Evolutionary conservation across 2,797 vertebrate species (phyloP), one percentile per base, ranked within the genome.

Genomic region (Neosilurus hyrtlii): DNA sequence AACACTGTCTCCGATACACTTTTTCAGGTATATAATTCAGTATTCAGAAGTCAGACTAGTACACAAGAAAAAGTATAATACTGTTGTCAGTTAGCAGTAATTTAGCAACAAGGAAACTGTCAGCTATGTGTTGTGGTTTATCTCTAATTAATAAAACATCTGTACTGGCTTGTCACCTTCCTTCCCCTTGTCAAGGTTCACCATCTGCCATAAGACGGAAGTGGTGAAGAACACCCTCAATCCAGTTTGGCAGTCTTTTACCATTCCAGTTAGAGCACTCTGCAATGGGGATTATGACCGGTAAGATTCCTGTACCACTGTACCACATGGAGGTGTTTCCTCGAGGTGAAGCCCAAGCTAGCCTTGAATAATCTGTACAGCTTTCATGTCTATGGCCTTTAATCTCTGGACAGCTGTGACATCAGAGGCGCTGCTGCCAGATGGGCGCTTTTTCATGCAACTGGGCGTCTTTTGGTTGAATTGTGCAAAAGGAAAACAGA

Each of bases 211-310:
- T 81, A 88, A 88, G 77, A 88, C 87, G 37, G 87, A 88, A 63
- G 84, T 88, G 74, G 86, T 88, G 59, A 88, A 88, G 84, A 88
- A 88, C 84, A 88, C 87, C 14, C 85, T 89, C n/a, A 88, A 87
- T 81, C 88, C 88, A 20, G 88, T 89, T 7, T 89, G 88, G 87
- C 87, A 87, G 74, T 70, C 83, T 9, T 85, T 88, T 78, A 87
- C 68, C 16, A 89, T 89, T 56, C 86, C 88, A 56, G 88, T 89
- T 61, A 83, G 86, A 83, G 86, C 88, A 15, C 86, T 89, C 67
- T 89, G 88, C 74, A 89, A 89, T 30, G 88, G 86, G 6, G 88
- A 89, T 52, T 89, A 68, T 49, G 88, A 89, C 85, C 84, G 88
- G 88, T 89, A 84, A 68, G 49, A 72, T 63, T 78, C n/a, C 51